phyloP scores from a whole-genome alignment of 2,113 vertebrate genomes.

The Aix galericulata region DNA sequence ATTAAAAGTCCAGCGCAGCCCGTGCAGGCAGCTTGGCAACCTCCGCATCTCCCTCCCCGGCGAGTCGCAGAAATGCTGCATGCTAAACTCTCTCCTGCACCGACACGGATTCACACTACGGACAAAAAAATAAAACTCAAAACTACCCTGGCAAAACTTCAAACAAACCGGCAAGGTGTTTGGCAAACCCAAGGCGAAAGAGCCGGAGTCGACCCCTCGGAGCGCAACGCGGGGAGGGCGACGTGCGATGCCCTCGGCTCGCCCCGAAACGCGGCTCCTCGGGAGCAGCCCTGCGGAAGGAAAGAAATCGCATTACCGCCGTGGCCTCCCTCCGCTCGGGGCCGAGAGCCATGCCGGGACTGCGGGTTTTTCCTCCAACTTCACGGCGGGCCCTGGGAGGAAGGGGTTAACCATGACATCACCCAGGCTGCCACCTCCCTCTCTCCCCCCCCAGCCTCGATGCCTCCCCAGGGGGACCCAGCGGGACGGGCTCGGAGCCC shows the following conservation, averaged over 20 bases:
- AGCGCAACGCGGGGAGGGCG: not conserved
- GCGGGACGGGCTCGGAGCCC: no score
- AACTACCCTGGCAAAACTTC: constrained; percentile 66
- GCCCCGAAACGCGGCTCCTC: constrained; percentile 31
- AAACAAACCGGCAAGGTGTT: constrained; percentile 57
- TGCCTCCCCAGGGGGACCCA: no score
- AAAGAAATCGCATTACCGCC: constrained; percentile 65
- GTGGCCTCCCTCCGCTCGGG: constrained; percentile 59
- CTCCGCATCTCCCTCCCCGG: constrained; percentile 60
- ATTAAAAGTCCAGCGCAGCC: constrained; percentile 51
- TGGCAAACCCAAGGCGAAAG: not conserved
- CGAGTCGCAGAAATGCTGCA: constrained; percentile 48
- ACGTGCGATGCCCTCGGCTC: constrained; percentile 25
- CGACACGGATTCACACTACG: constrained; percentile 31
- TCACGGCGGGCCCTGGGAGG: constrained; percentile 68
- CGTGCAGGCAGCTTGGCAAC: constrained; percentile 57
- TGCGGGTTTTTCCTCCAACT: constrained; percentile 76
- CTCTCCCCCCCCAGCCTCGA: not conserved
- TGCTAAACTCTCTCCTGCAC: constrained; percentile 54
- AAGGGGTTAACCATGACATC: constrained; percentile 78
- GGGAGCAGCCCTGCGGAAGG: constrained; percentile 44
- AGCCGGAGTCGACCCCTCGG: constrained; percentile 17
- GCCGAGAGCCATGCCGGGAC: constrained; percentile 68
- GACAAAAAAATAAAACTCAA: not conserved
- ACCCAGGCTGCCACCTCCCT: constrained; percentile 61